phyloP scores from a whole-genome alignment of 2,888 invertebrate genomes.

The Platypus cylindrus region DNA sequence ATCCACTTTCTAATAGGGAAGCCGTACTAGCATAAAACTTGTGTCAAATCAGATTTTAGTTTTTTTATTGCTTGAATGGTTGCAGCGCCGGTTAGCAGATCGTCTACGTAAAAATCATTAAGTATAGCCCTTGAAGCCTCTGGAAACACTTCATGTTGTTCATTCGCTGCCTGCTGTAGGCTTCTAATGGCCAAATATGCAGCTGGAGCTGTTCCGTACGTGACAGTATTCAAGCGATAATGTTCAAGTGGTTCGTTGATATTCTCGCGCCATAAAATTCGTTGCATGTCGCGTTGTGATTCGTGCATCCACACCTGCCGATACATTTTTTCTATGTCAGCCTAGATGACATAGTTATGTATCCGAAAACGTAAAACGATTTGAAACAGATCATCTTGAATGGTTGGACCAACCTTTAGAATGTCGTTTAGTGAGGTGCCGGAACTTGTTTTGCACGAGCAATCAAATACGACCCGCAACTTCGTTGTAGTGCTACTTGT shows the following conservation, averaged over 20 bases:
- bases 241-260: conserved; percentile 7
- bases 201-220: conserved; percentile 16
- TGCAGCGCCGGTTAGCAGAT: conserved; percentile 13
- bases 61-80: conserved; percentile 2
- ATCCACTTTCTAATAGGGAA: conserved; percentile 16
- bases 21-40: conserved; percentile 5
- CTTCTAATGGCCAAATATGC: conserved; percentile 22
- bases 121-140: conserved; percentile 10
- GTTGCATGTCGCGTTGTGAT: conserved; percentile 14
- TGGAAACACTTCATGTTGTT: conserved; percentile 11
- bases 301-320: conserved; percentile 15
- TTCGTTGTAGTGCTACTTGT: conserved; percentile 19
- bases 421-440: conserved; percentile 18
- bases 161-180: conserved; percentile 20
- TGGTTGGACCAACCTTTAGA: conserved; percentile 14
- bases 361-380: conserved; percentile 18
- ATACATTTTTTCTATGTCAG: conserved; percentile 21
- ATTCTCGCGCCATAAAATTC: conserved; percentile 16
- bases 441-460: conserved; percentile 11
- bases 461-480: conserved; percentile 21
- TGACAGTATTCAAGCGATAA: conserved; percentile 14
- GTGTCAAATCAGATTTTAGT: conserved; percentile 4
- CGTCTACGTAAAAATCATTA: conserved; percentile 18
- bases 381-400: conserved; percentile 18
- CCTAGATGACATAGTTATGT: conserved; percentile 16